A percentile compares a stretch with the other conserved stretches of the same genome.
phyloP scores from a whole-genome alignment of 2,888 invertebrate genomes.

The Ormyrus labotus region DNA sequence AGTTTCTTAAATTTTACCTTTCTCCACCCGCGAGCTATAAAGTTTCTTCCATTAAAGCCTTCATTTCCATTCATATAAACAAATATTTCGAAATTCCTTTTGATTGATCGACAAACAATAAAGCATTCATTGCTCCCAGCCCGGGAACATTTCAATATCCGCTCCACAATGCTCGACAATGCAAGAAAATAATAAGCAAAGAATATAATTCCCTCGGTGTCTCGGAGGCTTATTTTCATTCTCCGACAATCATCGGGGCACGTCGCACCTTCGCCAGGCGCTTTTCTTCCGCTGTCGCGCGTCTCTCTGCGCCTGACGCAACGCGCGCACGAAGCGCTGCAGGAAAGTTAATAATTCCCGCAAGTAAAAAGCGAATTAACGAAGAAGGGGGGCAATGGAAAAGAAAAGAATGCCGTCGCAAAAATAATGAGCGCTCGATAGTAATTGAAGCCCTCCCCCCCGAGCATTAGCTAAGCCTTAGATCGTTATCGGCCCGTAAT shows the following conservation, averaged over 20 bases:
- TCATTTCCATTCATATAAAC: too few relatives aligned
- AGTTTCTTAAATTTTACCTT: too few relatives aligned
- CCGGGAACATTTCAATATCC: too few relatives aligned
- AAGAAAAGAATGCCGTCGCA: background rate
- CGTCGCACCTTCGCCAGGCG: background rate
- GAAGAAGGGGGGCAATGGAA: background rate
- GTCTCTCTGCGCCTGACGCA: background rate
- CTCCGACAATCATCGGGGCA: background rate
- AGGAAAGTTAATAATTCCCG: constrained; percentile 21
- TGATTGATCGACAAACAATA: too few relatives aligned
- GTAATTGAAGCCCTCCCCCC: constrained; percentile 29
- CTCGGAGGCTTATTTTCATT: background rate
- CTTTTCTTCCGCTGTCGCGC: background rate
- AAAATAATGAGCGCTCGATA: constrained; percentile 42
- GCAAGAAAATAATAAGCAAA: too few relatives aligned
- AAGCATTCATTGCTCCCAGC: too few relatives aligned
- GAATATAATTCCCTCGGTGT: too few relatives aligned
- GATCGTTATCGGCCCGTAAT: constrained; percentile 48
- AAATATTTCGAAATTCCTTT: too few relatives aligned
- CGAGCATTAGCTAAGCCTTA: constrained; percentile 39
- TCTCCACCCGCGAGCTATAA: too few relatives aligned
- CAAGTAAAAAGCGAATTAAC: constrained; percentile 34
- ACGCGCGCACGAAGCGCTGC: background rate
- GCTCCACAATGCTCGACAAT: too few relatives aligned
- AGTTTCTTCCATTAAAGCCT: too few relatives aligned